Evolutionary conservation across 2,797 vertebrate species (phyloP).

Genomic region (Cyclopterus lumpus): DNA sequence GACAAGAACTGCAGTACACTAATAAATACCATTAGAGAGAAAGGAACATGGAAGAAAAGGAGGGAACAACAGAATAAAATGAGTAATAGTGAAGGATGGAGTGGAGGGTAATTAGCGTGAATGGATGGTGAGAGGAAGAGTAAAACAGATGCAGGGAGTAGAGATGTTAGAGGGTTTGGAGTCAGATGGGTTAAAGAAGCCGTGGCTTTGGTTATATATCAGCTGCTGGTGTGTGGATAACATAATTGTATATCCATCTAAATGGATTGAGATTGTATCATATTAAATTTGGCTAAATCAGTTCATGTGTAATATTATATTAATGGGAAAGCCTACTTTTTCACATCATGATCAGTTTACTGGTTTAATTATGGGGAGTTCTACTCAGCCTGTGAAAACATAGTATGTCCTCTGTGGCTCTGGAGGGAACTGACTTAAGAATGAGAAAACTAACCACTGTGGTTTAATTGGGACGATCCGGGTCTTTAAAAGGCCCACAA

Average conservation of each 20-base stretch:
- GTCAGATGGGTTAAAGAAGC: neutral
- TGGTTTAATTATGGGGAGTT: neutral
- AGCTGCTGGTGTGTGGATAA: neutral
- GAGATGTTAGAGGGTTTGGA: neutral
- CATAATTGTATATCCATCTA: neutral
- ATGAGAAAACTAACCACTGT: neutral
- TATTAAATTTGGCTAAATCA: conserved; percentile 8
- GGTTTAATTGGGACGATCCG: neutral
- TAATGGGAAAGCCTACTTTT: neutral
- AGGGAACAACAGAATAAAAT: conserved; percentile 24
- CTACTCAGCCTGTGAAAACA: neutral
- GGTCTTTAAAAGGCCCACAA: neutral
- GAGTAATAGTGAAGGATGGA: neutral
- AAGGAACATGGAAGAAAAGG: neutral
- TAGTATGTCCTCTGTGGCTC: neutral
- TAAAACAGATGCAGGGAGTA: conserved; percentile 4
- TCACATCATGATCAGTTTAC: neutral
- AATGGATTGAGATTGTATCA: neutral
- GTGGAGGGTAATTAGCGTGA: conserved; percentile 12
- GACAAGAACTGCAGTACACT: conserved; percentile 27
- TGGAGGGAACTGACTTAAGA: neutral
- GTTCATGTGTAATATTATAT: neutral
- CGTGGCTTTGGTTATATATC: neutral
- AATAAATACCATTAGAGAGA: conserved; percentile 31
- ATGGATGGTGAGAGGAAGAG: conserved; percentile 4